Evolutionary conservation across 2,888 invertebrate genomes (phyloP), one percentile per base, ranked within the genome.

Genomic region (Pristionchus japonicus): DNA sequence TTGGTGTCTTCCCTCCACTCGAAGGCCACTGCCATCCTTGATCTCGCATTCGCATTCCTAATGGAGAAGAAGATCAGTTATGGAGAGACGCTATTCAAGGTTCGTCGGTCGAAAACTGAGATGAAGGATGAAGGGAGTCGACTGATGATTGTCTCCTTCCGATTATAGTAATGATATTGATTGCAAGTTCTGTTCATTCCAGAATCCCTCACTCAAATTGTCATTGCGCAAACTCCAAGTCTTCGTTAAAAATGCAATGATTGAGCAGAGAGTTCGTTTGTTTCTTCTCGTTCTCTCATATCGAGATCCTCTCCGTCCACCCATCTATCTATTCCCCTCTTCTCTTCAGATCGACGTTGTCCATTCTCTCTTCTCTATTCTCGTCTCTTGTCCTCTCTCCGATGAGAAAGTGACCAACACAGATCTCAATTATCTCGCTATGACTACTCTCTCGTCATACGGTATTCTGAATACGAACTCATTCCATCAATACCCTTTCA

Each of bases 1-100:
- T 23, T 47, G 17, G 82, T 82, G 1, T 27, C 82, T 49, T 49
- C 49, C 31, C 82, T 82, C 20, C 84, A 84, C n/a, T 84, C 84
- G 6, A 17, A 84, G n/a, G 57, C 57, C 23, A 37, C 84, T 1
- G 84, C 84, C 6, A 57, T 84, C 7, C 84, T 84, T 17, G 84
- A 84, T 84, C 84, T 84, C 20, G 84, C 84, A n/a, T 84, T 34
- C 37, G 27, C 40, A 61, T 84, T 57, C 40, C 84, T 84, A 9
- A 23, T 61, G 57, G 84, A 84, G 84, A 40, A 61, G 23, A 37
- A 49, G 20, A 31, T 23, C 11, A 52, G 40, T 52, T 31, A 83
- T 52, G 83, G 52, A 34, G 49, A 49, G 3, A 17, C 43, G 23
- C 52, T 83, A 57, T 17, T 83, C 83, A 83, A 52, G 83, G 83